Conservation (phyloP, 92 coral and sea anemone species). For the Scolanthus callimorphus region DNA sequence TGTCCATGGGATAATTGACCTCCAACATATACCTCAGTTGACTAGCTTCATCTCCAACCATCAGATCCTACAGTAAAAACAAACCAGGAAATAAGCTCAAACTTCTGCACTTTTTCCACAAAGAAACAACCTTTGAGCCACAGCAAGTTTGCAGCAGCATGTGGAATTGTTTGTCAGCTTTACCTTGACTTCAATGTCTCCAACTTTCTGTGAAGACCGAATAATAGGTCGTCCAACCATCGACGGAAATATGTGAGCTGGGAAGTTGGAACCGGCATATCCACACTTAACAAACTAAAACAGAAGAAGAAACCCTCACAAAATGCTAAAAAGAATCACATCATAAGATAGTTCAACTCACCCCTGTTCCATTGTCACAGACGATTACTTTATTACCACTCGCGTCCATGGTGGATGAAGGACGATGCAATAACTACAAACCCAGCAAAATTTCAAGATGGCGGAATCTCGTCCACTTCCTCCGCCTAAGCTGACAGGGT, state of each 20-base stretch:
- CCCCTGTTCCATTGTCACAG: constrained; percentile 99
- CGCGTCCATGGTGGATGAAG: constrained; percentile 89
- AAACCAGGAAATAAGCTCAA: constrained; percentile 26
- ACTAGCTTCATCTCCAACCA: constrained; percentile 99
- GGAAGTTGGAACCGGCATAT: constrained; percentile 98
- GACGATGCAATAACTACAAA: constrained; percentile 34
- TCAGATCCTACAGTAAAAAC: constrained; percentile 84
- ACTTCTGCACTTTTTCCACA: not conserved
- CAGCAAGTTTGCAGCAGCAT: not conserved
- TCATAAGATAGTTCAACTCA: constrained; percentile 27
- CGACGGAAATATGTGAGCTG: constrained; percentile 98
- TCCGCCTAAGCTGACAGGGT: constrained; percentile 46
- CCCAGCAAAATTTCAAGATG: constrained; percentile 59
- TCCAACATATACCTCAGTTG: constrained; percentile 94
- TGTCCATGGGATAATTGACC: constrained; percentile 98
- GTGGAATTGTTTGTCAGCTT: not conserved
- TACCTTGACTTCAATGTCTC: constrained; percentile 98
- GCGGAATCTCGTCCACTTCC: constrained; percentile 69
- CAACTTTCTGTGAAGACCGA: constrained; percentile 95
- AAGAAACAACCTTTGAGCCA: not conserved
- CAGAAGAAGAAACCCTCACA: constrained; percentile 1
- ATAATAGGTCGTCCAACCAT: constrained; percentile 99
- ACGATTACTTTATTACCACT: constrained; percentile 92
- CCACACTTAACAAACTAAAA: constrained; percentile 98
- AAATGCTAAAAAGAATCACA: constrained; percentile 9